Evolutionary conservation across 2,888 invertebrate genomes (phyloP).

Genomic region (Plutella xylostella): DNA sequence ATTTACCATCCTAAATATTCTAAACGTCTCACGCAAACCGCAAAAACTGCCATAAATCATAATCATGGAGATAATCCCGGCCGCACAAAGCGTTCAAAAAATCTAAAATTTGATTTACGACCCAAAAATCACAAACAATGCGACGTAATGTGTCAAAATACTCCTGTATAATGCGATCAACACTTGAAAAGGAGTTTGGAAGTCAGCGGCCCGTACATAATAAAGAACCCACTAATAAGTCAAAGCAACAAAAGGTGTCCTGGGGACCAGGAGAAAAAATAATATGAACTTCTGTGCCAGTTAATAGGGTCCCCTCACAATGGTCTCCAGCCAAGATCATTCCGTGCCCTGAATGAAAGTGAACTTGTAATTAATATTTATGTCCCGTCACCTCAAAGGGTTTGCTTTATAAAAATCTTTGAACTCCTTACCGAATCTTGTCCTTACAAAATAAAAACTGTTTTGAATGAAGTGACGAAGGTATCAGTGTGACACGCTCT

Average conservation of each 20-base stretch:
- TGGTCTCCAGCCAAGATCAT: slow-evolving; percentile 36
- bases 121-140: slow-evolving; percentile 54
- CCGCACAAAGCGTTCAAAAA: slow-evolving; percentile 26
- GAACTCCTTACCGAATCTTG: slow-evolving; percentile 25
- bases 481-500: too few species aligned
- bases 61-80: slow-evolving; percentile 41
- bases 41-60: slow-evolving; percentile 39
- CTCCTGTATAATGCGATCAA: slow-evolving; percentile 46
- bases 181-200: slow-evolving; percentile 28
- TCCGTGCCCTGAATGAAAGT: slow-evolving; percentile 34
- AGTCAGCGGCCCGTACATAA: slow-evolving; percentile 27
- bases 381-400: slow-evolving; percentile 41
- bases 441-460: slow-evolving; percentile 17
- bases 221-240: slow-evolving; percentile 37
- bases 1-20: too few species aligned
- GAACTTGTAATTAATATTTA: slow-evolving; percentile 49
- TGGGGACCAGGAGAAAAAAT: slow-evolving; percentile 34
- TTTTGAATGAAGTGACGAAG: neutral
- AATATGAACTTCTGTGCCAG: slow-evolving; percentile 66
- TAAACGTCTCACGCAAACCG: too few species aligned
- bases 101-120: slow-evolving; percentile 45
- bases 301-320: slow-evolving; percentile 52
- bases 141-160: slow-evolving; percentile 64
- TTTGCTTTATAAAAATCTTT: slow-evolving; percentile 27
- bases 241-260: slow-evolving; percentile 40